These are phyloP conservation scores for Physeter macrocephalus DNA, from an alignment of 2,113 vertebrate species.

Conservation along the genomic window DNA sequence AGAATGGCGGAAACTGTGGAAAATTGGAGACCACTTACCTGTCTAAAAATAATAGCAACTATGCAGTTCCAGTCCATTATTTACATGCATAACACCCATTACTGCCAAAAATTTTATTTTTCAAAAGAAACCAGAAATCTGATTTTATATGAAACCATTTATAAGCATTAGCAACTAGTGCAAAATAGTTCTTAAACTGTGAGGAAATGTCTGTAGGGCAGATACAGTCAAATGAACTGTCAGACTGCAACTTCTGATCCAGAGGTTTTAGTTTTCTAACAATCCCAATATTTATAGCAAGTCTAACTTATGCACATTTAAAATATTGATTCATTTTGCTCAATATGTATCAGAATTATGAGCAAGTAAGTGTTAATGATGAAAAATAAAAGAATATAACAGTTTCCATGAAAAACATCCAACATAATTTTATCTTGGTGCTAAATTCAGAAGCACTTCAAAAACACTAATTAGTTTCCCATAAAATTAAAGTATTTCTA, in stretches of 20 bases:
- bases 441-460: constrained; percentile 4
- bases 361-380: background rate
- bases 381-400: background rate
- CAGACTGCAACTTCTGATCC: background rate
- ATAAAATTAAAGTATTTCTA: constrained; percentile 26
- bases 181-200: background rate
- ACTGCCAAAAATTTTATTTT: background rate
- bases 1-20: background rate
- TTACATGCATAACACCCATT: background rate
- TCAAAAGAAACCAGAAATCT: background rate
- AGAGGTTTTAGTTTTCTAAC: background rate
- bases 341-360: background rate
- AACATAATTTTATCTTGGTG: background rate
- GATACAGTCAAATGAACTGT: background rate
- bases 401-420: background rate
- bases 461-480: background rate
- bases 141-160: background rate
- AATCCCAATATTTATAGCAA: background rate
- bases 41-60: background rate
- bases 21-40: background rate
- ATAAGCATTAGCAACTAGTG: background rate
- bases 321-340: background rate
- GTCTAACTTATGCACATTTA: background rate
- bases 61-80: background rate
- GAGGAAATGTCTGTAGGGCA: background rate